A percentile compares a stretch with the other conserved stretches of the same genome.
Conservation (phyloP, 1,140 invertebrate genomes). For the Bicyclus anynana region DNA sequence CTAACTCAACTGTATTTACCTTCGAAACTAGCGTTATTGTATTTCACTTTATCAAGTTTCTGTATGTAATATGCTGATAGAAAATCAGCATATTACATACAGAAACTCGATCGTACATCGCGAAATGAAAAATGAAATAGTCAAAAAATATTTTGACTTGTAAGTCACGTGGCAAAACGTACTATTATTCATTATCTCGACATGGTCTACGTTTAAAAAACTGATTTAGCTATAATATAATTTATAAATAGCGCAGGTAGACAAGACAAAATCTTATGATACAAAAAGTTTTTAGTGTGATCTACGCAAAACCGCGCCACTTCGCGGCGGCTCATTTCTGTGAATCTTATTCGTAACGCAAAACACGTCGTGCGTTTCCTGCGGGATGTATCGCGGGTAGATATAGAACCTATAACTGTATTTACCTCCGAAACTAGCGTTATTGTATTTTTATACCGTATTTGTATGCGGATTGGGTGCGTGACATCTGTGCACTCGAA, state of each 20-base stretch:
- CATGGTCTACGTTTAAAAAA: too few species aligned
- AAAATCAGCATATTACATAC: too few species aligned
- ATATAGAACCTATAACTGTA: slow-evolving; percentile 48
- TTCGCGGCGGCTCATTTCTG: slow-evolving; percentile 42
- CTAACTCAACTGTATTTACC: slow-evolving; percentile 59
- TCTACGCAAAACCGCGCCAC: slow-evolving; percentile 42
- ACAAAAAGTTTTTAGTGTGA: neutral
- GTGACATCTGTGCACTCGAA: slow-evolving; percentile 62
- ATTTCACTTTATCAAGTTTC: slow-evolving; percentile 29
- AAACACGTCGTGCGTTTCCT: slow-evolving; percentile 60
- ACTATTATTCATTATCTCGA: too few species aligned
- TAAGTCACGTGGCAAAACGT: too few species aligned
- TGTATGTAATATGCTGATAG: too few species aligned
- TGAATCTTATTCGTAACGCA: slow-evolving; percentile 28
- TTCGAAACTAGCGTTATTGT: slow-evolving; percentile 40
- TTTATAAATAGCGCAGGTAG: too few species aligned
- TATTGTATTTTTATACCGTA: slow-evolving; percentile 17
- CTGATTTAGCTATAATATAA: too few species aligned
- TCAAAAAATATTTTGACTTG: too few species aligned
- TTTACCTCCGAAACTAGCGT: slow-evolving; percentile 53
- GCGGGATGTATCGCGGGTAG: slow-evolving; percentile 59
- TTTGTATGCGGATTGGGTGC: slow-evolving; percentile 60
- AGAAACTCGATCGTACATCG: too few species aligned
- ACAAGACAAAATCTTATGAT: neutral
- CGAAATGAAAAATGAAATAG: too few species aligned